A percentile compares a stretch with the other conserved stretches of the same genome.
Evolutionary conservation across 2,113 vertebrate species (phyloP).

Genomic region (Lamprologus lemairii): DNA sequence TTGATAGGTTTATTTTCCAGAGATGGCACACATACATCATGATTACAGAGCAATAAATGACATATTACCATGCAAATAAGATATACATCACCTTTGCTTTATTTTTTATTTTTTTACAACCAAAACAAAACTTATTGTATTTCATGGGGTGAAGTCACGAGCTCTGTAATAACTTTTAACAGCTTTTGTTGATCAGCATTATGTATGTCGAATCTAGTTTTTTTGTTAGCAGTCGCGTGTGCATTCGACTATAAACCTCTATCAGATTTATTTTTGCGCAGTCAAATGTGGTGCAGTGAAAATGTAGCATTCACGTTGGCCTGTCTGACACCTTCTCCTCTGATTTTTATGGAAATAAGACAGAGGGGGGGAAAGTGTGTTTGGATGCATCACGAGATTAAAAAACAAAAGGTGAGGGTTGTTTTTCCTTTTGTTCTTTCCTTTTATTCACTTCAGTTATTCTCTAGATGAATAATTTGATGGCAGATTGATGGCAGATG

Average conservation of each 20-base stretch:
- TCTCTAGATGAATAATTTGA: neutral
- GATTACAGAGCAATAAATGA: conserved; percentile 49
- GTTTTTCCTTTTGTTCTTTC: neutral
- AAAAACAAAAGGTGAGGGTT: neutral
- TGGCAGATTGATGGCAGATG: neutral
- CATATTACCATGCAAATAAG: conserved; percentile 54
- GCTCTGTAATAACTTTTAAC: neutral
- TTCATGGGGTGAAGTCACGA: neutral
- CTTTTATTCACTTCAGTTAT: neutral
- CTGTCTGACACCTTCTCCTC: neutral
- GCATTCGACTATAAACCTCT: neutral
- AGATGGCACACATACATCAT: conserved; percentile 45
- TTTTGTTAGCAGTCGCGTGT: neutral
- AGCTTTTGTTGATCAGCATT: neutral
- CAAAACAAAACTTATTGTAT: conserved; percentile 7
- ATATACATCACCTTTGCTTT: neutral
- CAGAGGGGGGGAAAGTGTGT: accelerated
- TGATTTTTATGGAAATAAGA: neutral
- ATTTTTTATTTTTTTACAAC: neutral
- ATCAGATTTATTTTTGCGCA: neutral
- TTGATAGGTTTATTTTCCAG: conserved; percentile 59
- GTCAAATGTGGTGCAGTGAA: neutral
- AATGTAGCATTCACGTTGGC: neutral
- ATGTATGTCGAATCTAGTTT: neutral
- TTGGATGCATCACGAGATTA: neutral